A percentile compares a stretch with the other conserved stretches of the same genome.
phyloP scores from a whole-genome alignment of 1,140 invertebrate genomes.

The Periplaneta americana region DNA sequence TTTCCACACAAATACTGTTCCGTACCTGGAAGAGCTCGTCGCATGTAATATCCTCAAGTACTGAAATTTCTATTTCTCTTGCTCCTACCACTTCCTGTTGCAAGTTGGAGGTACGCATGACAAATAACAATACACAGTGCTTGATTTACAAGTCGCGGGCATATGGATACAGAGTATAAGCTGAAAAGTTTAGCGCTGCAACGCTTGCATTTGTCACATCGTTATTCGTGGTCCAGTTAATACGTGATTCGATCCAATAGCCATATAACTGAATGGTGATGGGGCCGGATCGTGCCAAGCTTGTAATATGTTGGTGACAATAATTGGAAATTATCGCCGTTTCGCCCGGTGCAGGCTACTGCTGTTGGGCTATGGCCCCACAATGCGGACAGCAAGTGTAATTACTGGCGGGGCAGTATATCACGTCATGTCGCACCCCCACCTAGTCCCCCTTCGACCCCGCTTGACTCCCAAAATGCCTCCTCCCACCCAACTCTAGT shows the following conservation, averaged over 20 bases:
- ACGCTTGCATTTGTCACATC: neutral
- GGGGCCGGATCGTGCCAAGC: neutral
- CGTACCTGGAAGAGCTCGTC: no score
- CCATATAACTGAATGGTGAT: neutral
- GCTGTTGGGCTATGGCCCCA: neutral
- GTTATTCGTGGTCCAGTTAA: neutral
- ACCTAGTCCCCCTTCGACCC: neutral
- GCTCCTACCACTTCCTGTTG: neutral
- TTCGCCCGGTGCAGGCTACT: neutral
- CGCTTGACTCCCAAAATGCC: neutral
- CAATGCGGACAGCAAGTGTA: neutral
- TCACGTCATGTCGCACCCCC: neutral
- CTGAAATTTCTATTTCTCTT: neutral
- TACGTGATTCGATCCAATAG: neutral
- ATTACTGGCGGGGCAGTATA: neutral
- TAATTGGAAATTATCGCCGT: neutral
- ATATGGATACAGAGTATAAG: neutral
- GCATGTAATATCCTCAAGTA: no score
- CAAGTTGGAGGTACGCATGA: neutral
- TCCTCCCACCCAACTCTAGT: neutral
- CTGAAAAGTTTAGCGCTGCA: neutral
- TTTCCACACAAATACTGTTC: no score
- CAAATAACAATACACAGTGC: neutral
- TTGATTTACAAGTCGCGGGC: neutral
- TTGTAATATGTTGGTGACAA: neutral